phyloP scores from a whole-genome alignment of 2,888 invertebrate species.

The Biston stratarius region DNA sequence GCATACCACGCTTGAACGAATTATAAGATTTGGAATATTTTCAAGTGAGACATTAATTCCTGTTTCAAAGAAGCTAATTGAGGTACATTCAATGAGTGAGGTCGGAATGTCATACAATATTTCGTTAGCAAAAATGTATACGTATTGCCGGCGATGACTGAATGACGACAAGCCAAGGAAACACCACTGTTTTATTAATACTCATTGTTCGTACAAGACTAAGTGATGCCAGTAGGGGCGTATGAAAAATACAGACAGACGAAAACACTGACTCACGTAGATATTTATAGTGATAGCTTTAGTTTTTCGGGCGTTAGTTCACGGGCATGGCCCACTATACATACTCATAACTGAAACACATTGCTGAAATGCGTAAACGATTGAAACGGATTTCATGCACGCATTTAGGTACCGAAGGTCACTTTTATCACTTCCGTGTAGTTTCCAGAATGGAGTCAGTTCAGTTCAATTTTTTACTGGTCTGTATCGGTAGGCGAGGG shows the following conservation, averaged over 20 bases:
- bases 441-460: conserved; percentile 10
- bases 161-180: conserved; percentile 35
- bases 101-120: conserved; percentile 25
- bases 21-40: neutral
- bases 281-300: conserved; percentile 63
- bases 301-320: conserved; percentile 64
- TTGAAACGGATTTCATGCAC: conserved; percentile 20
- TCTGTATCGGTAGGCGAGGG: neutral
- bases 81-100: conserved; percentile 9
- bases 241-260: conserved; percentile 40
- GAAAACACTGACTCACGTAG: conserved; percentile 54
- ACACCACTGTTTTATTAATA: conserved; percentile 31
- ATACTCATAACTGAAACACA: conserved; percentile 15
- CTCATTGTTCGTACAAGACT: conserved; percentile 35
- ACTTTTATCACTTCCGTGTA: conserved; percentile 7
- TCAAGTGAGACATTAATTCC: neutral
- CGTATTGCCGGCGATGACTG: conserved; percentile 24
- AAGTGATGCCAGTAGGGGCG: conserved; percentile 27
- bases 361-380: conserved; percentile 18
- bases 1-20: neutral
- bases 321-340: conserved; percentile 55
- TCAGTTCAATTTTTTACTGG: neutral
- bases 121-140: conserved; percentile 22
- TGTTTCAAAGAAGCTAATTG: neutral
- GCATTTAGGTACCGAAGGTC: conserved; percentile 18